Conservation (phyloP, 2,113 vertebrate species). For the Stigmatopora nigra region DNA sequence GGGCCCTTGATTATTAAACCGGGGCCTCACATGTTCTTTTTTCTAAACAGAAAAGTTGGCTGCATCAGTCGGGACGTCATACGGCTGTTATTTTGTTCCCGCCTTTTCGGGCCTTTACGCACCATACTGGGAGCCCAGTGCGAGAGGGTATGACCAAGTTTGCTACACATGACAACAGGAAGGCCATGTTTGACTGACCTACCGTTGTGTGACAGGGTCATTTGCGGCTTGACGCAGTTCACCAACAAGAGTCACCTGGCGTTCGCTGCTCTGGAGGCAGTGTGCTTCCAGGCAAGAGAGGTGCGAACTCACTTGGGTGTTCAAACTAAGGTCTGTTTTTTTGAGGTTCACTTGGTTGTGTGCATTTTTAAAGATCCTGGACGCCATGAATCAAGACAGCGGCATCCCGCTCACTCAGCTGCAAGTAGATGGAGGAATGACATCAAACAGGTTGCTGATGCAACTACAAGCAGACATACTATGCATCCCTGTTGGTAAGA, state of each 20-base stretch:
- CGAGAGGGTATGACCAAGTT: slow-evolving; percentile 75
- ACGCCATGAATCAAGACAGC: slow-evolving; percentile 90
- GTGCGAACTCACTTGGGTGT: slow-evolving; percentile 47
- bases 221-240: slow-evolving; percentile 92
- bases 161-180: background rate
- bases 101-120: slow-evolving; percentile 93
- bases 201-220: slow-evolving; percentile 73
- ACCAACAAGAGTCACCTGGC: slow-evolving; percentile 88
- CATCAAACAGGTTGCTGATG: slow-evolving; percentile 86
- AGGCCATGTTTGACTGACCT: background rate
- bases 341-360: background rate
- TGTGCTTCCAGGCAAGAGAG: slow-evolving; percentile 93
- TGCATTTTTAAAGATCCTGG: slow-evolving; percentile 73
- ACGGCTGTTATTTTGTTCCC: slow-evolving; percentile 93
- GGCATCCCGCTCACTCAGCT: slow-evolving; percentile 84
- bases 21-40: background rate
- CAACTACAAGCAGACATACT: slow-evolving; percentile 92
- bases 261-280: slow-evolving; percentile 88
- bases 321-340: background rate
- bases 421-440: slow-evolving; percentile 94
- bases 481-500: slow-evolving; percentile 88
- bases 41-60: slow-evolving; percentile 79
- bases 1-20: background rate
- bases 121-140: slow-evolving; percentile 93
- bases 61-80: slow-evolving; percentile 82